A percentile compares a stretch with the other conserved stretches of the same genome.
These are phyloP conservation scores for Rhinichthys osculus DNA, from an alignment of 2,797 vertebrate genomes.

Conservation along the genomic window DNA sequence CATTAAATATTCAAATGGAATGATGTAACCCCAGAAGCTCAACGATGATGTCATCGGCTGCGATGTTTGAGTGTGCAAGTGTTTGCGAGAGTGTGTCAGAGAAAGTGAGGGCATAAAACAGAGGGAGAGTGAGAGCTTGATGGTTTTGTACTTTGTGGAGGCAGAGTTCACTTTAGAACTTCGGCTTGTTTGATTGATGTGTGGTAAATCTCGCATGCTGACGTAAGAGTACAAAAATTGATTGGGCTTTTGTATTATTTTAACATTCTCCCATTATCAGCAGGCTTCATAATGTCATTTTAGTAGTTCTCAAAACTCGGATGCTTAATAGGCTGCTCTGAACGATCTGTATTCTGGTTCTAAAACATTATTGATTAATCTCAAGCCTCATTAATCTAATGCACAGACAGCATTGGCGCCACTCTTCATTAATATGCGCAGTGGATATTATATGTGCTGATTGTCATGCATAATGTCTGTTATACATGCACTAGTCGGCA, in stretches of 20 bases:
- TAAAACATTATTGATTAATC: constrained; percentile 50
- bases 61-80: constrained; percentile 36
- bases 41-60: constrained; percentile 61
- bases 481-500: background rate
- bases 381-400: constrained; percentile 50
- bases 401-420: constrained; percentile 47
- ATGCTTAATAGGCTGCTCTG: constrained; percentile 12
- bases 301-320: background rate
- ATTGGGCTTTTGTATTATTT: constrained; percentile 5
- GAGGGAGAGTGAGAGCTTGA: constrained; percentile 27
- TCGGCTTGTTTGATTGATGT: background rate
- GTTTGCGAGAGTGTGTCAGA: constrained; percentile 47
- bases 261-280: background rate
- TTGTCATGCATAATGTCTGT: constrained; percentile 49
- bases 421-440: constrained; percentile 49
- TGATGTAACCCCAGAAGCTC: constrained; percentile 64
- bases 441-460: constrained; percentile 41
- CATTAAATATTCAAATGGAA: constrained; percentile 65
- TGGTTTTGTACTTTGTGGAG: constrained; percentile 18
- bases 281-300: background rate
- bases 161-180: constrained; percentile 38
- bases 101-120: constrained; percentile 16
- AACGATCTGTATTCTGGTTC: constrained; percentile 14
- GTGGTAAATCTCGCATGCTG: constrained; percentile 20
- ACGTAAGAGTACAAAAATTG: background rate